Conservation (phyloP, 2,797 vertebrate species). For the Oceanodroma leucorhoa region DNA sequence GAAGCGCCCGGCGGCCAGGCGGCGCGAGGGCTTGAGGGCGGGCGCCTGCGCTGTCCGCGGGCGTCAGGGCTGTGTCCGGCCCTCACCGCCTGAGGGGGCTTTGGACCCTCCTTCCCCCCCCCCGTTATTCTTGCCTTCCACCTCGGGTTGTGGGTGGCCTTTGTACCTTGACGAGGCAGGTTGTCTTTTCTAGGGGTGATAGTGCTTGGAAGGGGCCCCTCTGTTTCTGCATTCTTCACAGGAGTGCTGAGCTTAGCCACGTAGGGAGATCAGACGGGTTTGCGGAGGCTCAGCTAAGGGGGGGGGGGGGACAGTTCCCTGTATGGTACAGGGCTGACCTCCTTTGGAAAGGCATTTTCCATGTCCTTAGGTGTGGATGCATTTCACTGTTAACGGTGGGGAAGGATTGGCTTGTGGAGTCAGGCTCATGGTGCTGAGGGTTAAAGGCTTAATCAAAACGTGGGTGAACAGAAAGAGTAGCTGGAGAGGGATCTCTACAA, state of each 20-base stretch:
- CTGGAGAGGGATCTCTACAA: rapidly evolving
- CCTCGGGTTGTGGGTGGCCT: neutral
- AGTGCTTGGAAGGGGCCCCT: too few relatives aligned
- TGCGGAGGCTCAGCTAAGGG: neutral
- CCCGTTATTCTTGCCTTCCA: rapidly evolving
- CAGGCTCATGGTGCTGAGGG: rapidly evolving
- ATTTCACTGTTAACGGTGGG: rapidly evolving
- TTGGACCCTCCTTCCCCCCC: too few relatives aligned
- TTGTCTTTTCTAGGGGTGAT: neutral
- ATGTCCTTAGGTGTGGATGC: rapidly evolving
- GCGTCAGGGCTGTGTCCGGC: too few relatives aligned
- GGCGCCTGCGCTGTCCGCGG: too few relatives aligned
- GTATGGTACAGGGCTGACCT: rapidly evolving
- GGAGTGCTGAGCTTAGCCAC: rapidly evolving
- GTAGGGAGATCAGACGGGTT: rapidly evolving
- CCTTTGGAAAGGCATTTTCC: rapidly evolving
- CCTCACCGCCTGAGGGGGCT: neutral
- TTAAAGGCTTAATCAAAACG: neutral
- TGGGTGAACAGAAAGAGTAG: rapidly evolving
- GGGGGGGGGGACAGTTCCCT: neutral
- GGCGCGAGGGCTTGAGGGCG: too few relatives aligned
- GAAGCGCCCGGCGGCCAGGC: too few relatives aligned
- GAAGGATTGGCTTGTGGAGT: neutral
- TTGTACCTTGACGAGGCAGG: too few relatives aligned
- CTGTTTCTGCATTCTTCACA: rapidly evolving